Conservation (phyloP, 1,140 invertebrate genomes). For the Stegodyphus dumicola region DNA sequence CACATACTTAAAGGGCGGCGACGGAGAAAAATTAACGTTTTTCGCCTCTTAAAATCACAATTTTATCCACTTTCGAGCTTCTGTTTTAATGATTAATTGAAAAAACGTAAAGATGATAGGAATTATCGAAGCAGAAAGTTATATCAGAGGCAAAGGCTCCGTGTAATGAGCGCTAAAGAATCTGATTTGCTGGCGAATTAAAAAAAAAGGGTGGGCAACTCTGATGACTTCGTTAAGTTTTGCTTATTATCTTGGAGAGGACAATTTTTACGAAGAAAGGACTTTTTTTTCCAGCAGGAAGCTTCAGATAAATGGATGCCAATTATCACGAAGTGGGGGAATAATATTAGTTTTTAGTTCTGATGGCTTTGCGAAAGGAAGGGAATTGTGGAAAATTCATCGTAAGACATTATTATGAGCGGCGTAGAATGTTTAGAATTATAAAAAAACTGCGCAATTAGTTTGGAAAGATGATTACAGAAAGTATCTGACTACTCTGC, state of each 20-base stretch:
- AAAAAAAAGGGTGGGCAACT: not conserved
- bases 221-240: conserved; percentile 59
- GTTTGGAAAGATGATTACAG: too few species aligned
- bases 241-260: conserved; percentile 44
- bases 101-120: conserved; percentile 48
- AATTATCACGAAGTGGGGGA: conserved; percentile 29
- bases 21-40: conserved; percentile 13
- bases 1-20: not conserved
- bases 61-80: conserved; percentile 39
- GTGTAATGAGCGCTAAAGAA: conserved; percentile 44
- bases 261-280: conserved; percentile 12
- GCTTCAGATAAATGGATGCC: conserved; percentile 46
- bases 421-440: too few species aligned
- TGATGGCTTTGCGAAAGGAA: too few species aligned
- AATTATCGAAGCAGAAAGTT: conserved; percentile 28
- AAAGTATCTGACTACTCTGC: too few species aligned
- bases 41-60: not conserved
- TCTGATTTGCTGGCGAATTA: conserved; percentile 50
- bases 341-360: too few species aligned
- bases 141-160: conserved; percentile 6
- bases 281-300: conserved; percentile 4
- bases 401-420: too few species aligned
- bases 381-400: too few species aligned
- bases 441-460: too few species aligned
- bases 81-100: conserved; percentile 61